Base-by-base conservation (phyloP, 1,140 invertebrate genomes). In the Epicauta chinensis region DNA sequence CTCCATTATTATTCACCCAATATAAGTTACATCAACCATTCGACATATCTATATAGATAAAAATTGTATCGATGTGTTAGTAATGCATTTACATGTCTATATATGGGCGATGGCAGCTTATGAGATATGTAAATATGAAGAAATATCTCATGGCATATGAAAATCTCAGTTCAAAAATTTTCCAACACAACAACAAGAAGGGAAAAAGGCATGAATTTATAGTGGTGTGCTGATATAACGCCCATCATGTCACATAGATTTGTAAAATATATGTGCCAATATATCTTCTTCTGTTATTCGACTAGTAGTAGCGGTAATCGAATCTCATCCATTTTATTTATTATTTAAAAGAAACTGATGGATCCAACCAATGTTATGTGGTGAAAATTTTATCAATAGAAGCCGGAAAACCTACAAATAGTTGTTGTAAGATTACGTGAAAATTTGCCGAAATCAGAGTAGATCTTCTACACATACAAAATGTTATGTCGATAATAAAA, bases 51-150 rank as follows among this genome's bases (percentile, higher is more conserved):
- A 3, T 23, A 23, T 40, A n/a, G n/a, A n/a, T n/a, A n/a, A n/a
- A 35, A 41, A 32, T 16, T 37, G 53, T 41, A 55, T 53, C 42
- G 45, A 34, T 38, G 7, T 23, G 7, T 23, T 5, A 5, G 23
- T 23, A 23, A n/a, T 23, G 7, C 4, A 23, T 7, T 51, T 53
- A 54, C 53, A 62, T 59, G 59, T 62, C 54, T 57, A 48, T 32
- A 51, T 50, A 62, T 59, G 46, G 53, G 14, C 54, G 15, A 43
- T 34, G 17, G 38, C 61, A 54, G 39, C 61, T 65, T 65, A 65
- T 65, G 59, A 61, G 63, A 65, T 65, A 65, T 65, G 63, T 65
- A 63, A 65, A 65, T 65, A 65, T 56, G 61, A 55, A 61, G 60
- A 61, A 63, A 63, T 61, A 61, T 63, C 59, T 50, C 53, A 40